Evolutionary conservation across 1,140 invertebrate genomes (phyloP), one percentile per base, ranked within the genome.

Genomic region (Littorina saxatilis): DNA sequence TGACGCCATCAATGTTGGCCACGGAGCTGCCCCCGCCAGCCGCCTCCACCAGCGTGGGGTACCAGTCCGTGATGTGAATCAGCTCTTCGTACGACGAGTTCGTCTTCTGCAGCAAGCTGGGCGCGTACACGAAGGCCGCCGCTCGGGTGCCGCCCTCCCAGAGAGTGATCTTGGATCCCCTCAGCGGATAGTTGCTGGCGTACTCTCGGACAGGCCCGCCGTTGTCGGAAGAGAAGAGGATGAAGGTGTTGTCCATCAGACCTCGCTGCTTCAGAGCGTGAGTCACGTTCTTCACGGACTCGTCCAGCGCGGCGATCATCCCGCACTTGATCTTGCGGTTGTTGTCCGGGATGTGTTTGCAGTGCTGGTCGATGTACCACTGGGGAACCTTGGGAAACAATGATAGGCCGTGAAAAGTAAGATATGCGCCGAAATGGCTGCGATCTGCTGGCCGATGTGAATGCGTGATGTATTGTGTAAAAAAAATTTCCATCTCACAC

Each of bases 111-210:
- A 83, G 35, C 29, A 92, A 80, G n/a, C 88, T 81, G 2, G 87
- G 82, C 37, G 89, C 87, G 63, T 89, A 87, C 0, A 93, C 79
- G 83, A 93, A 92, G 15, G 86, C 91, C 5, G 83, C 79, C 3
- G 87, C 91, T 70, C 90, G 83, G 1, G 90, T 93, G 11, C 93
- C 93, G 11, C 93, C 93, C 86, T 94, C 93, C 89, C 91, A 94
- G 17, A 94, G 79, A 1, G 92, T 92, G 29, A 88, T 87, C 85
- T 94, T 94, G 50, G 90, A 87, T 15, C 94, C 93, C 55, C 93
- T 82, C 4, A 94, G 84, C 0, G 93, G 93, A 82, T 84, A 92
- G 84, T 94, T 94, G 70, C 91, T 92, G 7, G 91, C 92, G 32
- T 88, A 89, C 37, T 76, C 84, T 13, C 82, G 74, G 0, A 88